phyloP scores from a whole-genome alignment of 2,888 invertebrate species.

The Drosophila ustulata region DNA sequence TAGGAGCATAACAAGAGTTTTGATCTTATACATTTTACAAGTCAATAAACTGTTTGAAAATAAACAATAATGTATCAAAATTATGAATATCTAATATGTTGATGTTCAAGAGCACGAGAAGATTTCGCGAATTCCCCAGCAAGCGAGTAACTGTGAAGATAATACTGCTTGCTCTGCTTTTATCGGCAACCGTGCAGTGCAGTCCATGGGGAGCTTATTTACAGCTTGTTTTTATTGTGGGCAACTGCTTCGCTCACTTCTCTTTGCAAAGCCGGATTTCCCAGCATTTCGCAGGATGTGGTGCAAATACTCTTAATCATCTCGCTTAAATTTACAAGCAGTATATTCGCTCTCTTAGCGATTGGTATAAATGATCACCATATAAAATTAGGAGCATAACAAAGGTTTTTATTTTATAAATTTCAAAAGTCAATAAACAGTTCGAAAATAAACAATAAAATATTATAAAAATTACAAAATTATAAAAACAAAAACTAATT shows the following conservation, averaged over 20 bases:
- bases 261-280: background rate
- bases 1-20: no score
- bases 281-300: background rate
- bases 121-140: background rate
- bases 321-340: background rate
- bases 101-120: slow-evolving; percentile 4
- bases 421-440: background rate
- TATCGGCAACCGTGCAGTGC: background rate
- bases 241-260: background rate
- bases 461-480: background rate
- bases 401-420: background rate
- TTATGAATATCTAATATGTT: background rate
- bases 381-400: background rate
- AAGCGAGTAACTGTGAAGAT: slow-evolving; percentile 1
- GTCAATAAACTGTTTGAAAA: no score
- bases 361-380: background rate
- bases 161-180: background rate
- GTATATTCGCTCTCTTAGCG: background rate
- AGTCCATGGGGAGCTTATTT: background rate
- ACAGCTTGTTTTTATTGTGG: background rate
- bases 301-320: background rate
- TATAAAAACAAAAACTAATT: background rate
- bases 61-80: no score
- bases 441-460: background rate
- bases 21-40: no score